These are phyloP conservation scores for Phrixothrix hirtus DNA, from an alignment of 2,888 invertebrate species.

Conservation along the genomic window DNA sequence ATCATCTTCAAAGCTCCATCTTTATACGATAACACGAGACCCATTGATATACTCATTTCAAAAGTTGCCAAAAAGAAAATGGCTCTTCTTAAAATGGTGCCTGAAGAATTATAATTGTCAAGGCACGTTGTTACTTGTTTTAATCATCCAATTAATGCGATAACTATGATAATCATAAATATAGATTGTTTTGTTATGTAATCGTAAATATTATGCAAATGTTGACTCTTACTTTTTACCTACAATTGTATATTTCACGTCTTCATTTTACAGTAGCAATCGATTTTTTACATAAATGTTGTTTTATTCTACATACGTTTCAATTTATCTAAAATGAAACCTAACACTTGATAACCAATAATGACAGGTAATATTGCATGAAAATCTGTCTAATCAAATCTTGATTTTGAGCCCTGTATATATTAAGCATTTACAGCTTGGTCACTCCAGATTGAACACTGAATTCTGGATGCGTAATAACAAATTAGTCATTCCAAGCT, in stretches of 20 bases:
- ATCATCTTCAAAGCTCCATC: slow-evolving; percentile 91
- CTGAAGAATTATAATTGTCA: slow-evolving; percentile 57
- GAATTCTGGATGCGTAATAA: too few relatives aligned
- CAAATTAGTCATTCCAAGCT: too few relatives aligned
- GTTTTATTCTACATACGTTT: slow-evolving; percentile 6
- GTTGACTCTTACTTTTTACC: slow-evolving; percentile 25
- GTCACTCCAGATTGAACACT: too few relatives aligned
- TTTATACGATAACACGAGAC: slow-evolving; percentile 86
- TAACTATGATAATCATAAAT: slow-evolving; percentile 55
- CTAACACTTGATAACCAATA: too few relatives aligned
- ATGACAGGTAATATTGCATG: too few relatives aligned
- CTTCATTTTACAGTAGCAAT: too few relatives aligned
- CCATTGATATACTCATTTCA: slow-evolving; percentile 87
- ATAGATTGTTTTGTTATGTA: slow-evolving; percentile 47
- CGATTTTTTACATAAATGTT: too few relatives aligned
- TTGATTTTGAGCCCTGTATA: too few relatives aligned
- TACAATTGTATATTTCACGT: slow-evolving; percentile 24
- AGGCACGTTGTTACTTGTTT: slow-evolving; percentile 21
- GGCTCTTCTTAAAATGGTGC: slow-evolving; percentile 85
- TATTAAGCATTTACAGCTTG: too few relatives aligned
- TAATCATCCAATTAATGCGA: slow-evolving; percentile 38
- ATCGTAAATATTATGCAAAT: slow-evolving; percentile 20
- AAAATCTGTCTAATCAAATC: too few relatives aligned
- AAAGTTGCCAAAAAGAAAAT: slow-evolving; percentile 90
- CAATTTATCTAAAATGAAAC: too few relatives aligned